Evolutionary conservation across 1,140 invertebrate species (phyloP), one percentile per base, ranked within the genome.

Genomic region (Drosophila kepulauana): DNA sequence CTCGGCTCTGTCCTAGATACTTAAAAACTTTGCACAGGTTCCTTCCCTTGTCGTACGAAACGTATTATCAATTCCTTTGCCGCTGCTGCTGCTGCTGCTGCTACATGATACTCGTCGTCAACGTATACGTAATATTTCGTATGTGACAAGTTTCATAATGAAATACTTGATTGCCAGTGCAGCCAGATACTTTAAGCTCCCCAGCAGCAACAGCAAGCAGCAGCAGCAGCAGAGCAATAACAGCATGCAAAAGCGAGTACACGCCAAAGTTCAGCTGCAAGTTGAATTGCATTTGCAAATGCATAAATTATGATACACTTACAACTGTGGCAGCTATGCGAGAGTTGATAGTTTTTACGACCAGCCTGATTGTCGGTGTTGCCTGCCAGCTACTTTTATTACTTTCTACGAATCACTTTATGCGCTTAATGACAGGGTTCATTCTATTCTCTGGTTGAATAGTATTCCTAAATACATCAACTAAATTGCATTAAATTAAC

Each of bases 21-120:
- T 69, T 62, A 56, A 69, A 25, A 69, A 74, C 45, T 33, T 74
- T 62, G 41, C 43, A 10, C 38, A 25, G 25, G 54, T 56, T 54
- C 16, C 33, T 6, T 33, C 28, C 20, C 10, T 46, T 38, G 15
- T 6, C 7, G 49, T 5, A 8, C 51, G 16, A 11, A 56, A 30
- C 51, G 57, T 45, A 43, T 59, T 30, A 59, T 46, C 20, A 59
- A 59, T 59, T 46, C 41, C 38, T 45, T 59, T 7, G 20, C 11
- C 46, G 41, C 41, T 35, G 11, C 41, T 25, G 20, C 20, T 25
- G 20, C 20, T 25, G 3, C 20, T 25, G 20, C 11, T 59, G 41
- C 41, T 35, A 6, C 41, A 41, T 59, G 57, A 59, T 59, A 57
- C 35, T 57, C 15, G 5, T 41, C n/a, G 13, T 43, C 11, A 10